These are phyloP conservation scores for Lithobates sylvaticus DNA, from an alignment of 2,797 vertebrate species.

Conservation along the genomic window DNA sequence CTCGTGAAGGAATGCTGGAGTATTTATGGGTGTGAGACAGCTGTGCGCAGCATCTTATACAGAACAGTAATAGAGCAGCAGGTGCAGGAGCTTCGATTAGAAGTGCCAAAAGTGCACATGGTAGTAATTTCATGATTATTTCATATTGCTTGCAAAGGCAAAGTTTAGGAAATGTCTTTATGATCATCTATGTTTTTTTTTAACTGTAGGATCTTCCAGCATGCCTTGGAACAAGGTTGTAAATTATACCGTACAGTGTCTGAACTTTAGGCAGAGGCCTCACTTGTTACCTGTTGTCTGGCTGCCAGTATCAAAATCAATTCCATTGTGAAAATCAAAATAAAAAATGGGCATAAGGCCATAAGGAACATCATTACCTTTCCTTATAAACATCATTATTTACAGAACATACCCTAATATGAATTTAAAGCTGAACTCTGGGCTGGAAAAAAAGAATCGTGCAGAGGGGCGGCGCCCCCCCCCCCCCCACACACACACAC, in stretches of 20 bases:
- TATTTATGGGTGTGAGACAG: slow-evolving; percentile 45
- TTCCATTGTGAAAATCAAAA: not conserved
- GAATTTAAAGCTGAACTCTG: too few species aligned
- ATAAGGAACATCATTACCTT: not conserved
- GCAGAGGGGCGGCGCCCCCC: too few species aligned
- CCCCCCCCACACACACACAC: too few species aligned
- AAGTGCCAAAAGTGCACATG: not conserved
- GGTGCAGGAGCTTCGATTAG: slow-evolving; percentile 34
- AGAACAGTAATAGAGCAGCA: slow-evolving; percentile 9
- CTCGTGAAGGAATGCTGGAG: slow-evolving; percentile 22
- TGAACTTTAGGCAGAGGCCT: not conserved
- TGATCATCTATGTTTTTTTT: not conserved
- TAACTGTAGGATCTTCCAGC: too few species aligned
- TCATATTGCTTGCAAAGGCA: not conserved
- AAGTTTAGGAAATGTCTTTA: not conserved
- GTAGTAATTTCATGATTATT: slow-evolving; percentile 12
- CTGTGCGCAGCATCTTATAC: slow-evolving; percentile 1
- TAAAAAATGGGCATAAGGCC: too few species aligned
- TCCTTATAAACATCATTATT: not conserved
- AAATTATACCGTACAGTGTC: not conserved
- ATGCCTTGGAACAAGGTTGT: too few species aligned
- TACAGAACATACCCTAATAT: too few species aligned
- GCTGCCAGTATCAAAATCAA: not conserved
- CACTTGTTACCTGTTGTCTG: not conserved
- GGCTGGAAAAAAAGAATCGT: too few species aligned